Evolutionary conservation across 2,113 vertebrate genomes (phyloP).

Genomic region (Lepus timidus): DNA sequence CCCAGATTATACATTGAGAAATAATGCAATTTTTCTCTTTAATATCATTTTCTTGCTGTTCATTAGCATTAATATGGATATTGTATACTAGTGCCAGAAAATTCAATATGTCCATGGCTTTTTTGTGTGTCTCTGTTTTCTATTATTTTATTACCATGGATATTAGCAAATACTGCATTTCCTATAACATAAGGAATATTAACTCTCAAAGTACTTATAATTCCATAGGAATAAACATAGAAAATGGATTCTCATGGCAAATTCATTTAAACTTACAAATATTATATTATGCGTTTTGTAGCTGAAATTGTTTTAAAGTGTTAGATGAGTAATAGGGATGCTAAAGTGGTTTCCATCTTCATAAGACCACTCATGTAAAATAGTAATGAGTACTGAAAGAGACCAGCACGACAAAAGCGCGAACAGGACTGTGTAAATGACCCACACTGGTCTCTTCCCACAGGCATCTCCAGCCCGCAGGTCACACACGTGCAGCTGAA

Average conservation of each 20-base stretch:
- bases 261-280: slow-evolving; percentile 17
- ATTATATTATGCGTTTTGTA: neutral
- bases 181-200: neutral
- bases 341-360: neutral
- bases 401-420: neutral
- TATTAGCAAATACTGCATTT: slow-evolving; percentile 65
- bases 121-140: slow-evolving; percentile 49
- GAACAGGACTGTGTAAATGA: neutral
- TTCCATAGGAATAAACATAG: slow-evolving; percentile 17
- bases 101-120: slow-evolving; percentile 32
- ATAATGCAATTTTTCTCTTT: slow-evolving; percentile 57
- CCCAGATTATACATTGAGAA: slow-evolving; percentile 47
- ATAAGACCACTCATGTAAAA: neutral
- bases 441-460: neutral
- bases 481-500: neutral
- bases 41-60: slow-evolving; percentile 52
- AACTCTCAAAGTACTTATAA: slow-evolving; percentile 48
- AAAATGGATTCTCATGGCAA: slow-evolving; percentile 20
- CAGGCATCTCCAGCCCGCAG: neutral
- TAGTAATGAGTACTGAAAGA: neutral
- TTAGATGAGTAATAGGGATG: neutral
- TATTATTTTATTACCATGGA: slow-evolving; percentile 52
- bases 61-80: slow-evolving; percentile 62
- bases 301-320: slow-evolving; percentile 32
- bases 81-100: slow-evolving; percentile 59